A percentile compares a stretch with the other conserved stretches of the same genome.
phyloP scores from a whole-genome alignment of 2,888 invertebrate genomes.

The Pyrochroa serraticornis region DNA sequence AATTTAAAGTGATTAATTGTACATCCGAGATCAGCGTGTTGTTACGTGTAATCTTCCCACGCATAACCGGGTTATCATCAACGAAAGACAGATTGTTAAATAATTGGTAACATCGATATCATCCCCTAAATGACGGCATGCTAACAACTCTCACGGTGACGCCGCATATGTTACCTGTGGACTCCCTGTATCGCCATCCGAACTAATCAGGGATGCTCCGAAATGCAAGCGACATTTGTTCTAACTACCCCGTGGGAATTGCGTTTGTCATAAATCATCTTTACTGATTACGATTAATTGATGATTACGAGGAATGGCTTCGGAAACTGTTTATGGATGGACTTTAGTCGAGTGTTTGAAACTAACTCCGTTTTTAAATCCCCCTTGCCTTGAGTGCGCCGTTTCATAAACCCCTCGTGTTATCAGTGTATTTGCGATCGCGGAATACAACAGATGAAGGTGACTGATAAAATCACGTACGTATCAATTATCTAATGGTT shows the following conservation, averaged over 20 bases:
- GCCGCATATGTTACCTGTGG: conserved; percentile 24
- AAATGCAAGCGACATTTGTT: conserved; percentile 26
- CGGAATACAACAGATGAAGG: conserved; percentile 6
- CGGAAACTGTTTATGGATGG: no score
- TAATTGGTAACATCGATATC: conserved; percentile 24
- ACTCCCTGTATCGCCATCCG: conserved; percentile 2
- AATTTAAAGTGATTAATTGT: background rate
- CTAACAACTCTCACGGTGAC: conserved; percentile 26
- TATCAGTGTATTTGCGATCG: conserved; percentile 4
- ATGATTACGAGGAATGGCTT: conserved; percentile 1
- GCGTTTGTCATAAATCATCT: background rate
- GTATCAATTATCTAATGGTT: conserved; percentile 46
- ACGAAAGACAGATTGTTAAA: conserved; percentile 16
- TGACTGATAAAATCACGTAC: conserved; percentile 36
- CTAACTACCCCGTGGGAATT: conserved; percentile 23
- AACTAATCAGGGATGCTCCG: conserved; percentile 27
- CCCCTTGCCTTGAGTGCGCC: conserved; percentile 1
- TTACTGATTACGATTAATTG: background rate
- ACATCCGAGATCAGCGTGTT: background rate
- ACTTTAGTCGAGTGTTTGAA: no score
- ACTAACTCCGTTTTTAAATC: conserved; percentile 2
- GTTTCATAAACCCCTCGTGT: conserved; percentile 6
- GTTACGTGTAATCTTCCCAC: conserved; percentile 18
- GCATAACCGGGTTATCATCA: conserved; percentile 8
- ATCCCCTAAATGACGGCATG: conserved; percentile 20